A percentile compares a stretch with the other conserved stretches of the same genome.
Evolutionary conservation across 2,797 vertebrate species (phyloP).

Genomic region (Xerus rutilus): DNA sequence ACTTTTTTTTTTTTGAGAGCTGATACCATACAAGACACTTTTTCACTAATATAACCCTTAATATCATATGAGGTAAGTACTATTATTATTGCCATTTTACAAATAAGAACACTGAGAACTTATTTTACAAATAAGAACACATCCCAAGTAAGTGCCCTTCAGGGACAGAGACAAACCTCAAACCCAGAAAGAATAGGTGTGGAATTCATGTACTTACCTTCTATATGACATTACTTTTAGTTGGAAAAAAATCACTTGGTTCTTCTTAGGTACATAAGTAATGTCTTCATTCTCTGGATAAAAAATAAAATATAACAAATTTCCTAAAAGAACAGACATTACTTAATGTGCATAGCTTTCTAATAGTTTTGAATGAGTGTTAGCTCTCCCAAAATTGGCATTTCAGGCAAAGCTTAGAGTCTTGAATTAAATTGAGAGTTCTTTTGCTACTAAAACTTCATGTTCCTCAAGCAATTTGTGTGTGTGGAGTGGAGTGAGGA

Average conservation of each 20-base stretch:
- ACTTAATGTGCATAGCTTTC: background rate
- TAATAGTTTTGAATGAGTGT: background rate
- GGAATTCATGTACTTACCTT: background rate
- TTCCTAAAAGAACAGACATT: background rate
- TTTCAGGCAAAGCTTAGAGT: slow-evolving; percentile 30
- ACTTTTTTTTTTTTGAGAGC: background rate
- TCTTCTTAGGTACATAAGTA: background rate
- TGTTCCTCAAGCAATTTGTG: background rate
- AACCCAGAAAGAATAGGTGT: background rate
- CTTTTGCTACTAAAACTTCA: background rate
- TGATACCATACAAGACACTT: background rate
- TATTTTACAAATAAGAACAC: slow-evolving; percentile 23
- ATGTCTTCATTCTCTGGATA: background rate
- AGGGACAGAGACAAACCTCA: background rate
- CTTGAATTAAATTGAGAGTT: background rate
- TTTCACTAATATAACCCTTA: background rate
- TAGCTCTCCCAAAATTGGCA: background rate
- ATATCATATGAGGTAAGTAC: background rate
- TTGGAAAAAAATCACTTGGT: background rate
- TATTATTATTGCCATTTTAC: background rate
- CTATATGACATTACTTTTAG: background rate
- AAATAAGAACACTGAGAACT: slow-evolving; percentile 3
- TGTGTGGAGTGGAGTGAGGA: background rate
- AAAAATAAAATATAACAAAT: slow-evolving; percentile 9
- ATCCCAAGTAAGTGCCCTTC: background rate